Conservation (phyloP, 2,797 vertebrate genomes). For the Melanotaenia nigrans region DNA sequence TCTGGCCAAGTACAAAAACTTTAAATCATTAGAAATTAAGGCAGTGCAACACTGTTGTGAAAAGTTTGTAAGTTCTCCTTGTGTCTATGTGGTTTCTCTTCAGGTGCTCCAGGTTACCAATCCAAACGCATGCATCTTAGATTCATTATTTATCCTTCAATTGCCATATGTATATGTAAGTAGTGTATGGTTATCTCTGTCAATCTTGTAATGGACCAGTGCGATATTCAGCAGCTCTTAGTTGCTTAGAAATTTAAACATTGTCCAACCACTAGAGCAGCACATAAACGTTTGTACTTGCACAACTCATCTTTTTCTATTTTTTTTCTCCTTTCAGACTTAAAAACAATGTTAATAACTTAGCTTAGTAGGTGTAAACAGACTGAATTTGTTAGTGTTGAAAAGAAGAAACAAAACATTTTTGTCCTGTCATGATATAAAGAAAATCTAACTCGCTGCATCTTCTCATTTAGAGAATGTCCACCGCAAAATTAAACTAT, state of each 20-base stretch:
- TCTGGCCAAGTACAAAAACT: constrained; percentile 2
- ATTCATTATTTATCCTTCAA: neutral
- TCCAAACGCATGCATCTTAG: neutral
- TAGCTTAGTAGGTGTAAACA: neutral
- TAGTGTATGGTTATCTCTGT: neutral
- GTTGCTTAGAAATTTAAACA: neutral
- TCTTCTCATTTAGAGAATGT: neutral
- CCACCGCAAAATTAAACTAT: neutral
- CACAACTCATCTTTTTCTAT: neutral
- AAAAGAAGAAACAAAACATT: neutral
- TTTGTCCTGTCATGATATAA: neutral
- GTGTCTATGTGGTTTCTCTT: neutral
- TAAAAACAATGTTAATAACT: constrained; percentile 3
- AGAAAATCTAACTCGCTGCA: neutral
- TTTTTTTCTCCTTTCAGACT: neutral
- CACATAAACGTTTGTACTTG: neutral
- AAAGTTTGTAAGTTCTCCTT: neutral
- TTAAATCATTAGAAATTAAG: neutral
- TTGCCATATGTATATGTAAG: neutral
- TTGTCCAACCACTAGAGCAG: neutral
- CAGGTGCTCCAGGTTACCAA: neutral
- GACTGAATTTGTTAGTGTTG: neutral
- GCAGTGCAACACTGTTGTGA: neutral
- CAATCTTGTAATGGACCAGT: neutral
- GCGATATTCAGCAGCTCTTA: neutral